Base-by-base conservation (phyloP, 2,888 invertebrate species). In the Diarsia dahlii region DNA sequence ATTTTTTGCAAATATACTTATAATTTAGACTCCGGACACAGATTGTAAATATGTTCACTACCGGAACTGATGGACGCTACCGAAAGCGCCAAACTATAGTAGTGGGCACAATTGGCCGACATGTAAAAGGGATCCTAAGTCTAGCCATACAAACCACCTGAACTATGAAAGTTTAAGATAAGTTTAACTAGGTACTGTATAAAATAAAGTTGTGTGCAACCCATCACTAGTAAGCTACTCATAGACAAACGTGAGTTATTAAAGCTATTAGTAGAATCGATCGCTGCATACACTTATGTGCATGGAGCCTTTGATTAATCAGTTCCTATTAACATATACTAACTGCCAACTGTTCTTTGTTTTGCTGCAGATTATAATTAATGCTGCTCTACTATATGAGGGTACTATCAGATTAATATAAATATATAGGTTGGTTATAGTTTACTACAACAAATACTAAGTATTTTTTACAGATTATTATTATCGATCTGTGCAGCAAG, bases 201-300 rank as follows among this genome's bases (percentile, higher is more conserved):
- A 0, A 54, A 56, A 28, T 50, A 23, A 56, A 15, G 39, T 67
- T 18, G 52, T 63, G 58, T 8, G 54, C 23, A 46, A 2, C 81
- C 46, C 82, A 82, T 73, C 82, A 84, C 82, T 82, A 84, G 58
- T 46, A 1, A 64, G 28, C 23, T 64, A 71, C 63, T 18, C n/a
- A 48, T 62, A 72, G 52, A 76, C 62, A 76, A 84, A 58, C 85
- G 85, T 81, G 85, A 71, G 60, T 71, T 84, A 80, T 74, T 56
- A 74, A 58, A 73, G 70, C 76, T 67, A 52, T 81, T 76, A 81
- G 62, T 48, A 71, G 73, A 52, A 77, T 69, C 69, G 66, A 75
- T 81, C 63, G 20, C 60, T 71, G 81, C 76, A 72, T 71, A 76
- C 39, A 71, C 13, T 48, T 50, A 74, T 28, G 34, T 69, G 50